A percentile compares a stretch with the other conserved stretches of the same genome.
Evolutionary conservation across 2,888 invertebrate species (phyloP).

Genomic region (Amblyteles armatorius): DNA sequence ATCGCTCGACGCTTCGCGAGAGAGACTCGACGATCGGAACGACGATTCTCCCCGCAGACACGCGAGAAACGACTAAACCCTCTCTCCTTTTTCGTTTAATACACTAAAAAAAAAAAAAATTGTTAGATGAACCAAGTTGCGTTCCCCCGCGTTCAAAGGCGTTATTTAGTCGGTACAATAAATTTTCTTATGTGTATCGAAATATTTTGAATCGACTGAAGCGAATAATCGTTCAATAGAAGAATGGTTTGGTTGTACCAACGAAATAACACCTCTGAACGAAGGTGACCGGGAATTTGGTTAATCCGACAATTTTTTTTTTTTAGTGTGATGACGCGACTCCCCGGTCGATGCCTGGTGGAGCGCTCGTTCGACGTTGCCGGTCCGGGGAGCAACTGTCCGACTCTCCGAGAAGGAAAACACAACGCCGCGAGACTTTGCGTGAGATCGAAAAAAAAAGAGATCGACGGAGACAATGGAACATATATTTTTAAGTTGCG

Average conservation of each 20-base stretch:
- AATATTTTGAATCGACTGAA: too few species aligned
- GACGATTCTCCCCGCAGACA: constrained; percentile 20
- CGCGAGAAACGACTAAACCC: constrained; percentile 8
- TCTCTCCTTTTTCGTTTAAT: background rate
- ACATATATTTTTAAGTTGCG: constrained; percentile 7
- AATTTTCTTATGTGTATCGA: too few species aligned
- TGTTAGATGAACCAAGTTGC: too few species aligned
- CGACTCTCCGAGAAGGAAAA: constrained; percentile 8
- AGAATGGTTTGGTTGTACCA: too few species aligned
- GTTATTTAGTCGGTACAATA: too few species aligned
- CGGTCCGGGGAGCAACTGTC: constrained; percentile 35
- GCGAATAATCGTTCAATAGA: too few species aligned
- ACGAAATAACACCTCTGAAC: too few species aligned
- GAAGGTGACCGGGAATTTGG: too few species aligned
- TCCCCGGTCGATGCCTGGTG: background rate
- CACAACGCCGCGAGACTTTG: constrained; percentile 8
- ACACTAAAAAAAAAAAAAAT: too few species aligned
- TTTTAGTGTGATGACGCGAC: too few species aligned
- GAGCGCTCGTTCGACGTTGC: constrained; percentile 31
- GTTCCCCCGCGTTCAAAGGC: too few species aligned
- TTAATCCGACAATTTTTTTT: too few species aligned
- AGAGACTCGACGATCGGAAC: background rate
- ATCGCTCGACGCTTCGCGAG: background rate
- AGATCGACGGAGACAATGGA: constrained; percentile 46
- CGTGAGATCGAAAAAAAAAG: background rate